Conservation (phyloP, 2,888 invertebrate species). For the Cistogaster globosa region DNA sequence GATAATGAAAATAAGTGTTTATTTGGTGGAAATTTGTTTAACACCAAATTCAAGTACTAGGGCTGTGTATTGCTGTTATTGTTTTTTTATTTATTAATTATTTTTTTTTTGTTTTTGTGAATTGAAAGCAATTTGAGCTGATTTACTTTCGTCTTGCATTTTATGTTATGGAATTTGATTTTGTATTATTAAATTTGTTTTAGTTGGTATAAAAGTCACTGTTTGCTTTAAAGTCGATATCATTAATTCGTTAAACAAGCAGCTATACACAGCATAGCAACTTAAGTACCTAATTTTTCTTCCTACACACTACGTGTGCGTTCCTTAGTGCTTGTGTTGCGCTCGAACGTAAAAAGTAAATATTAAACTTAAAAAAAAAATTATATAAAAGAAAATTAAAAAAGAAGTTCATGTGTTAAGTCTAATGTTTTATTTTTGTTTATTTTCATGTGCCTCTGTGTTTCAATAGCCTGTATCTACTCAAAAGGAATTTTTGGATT, state of each 20-base stretch:
- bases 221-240: constrained; percentile 79
- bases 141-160: constrained; percentile 57
- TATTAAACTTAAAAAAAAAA: constrained; percentile 14
- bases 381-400: neutral
- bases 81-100: no score
- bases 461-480: constrained; percentile 37
- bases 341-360: constrained; percentile 62
- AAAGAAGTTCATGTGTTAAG: constrained; percentile 73
- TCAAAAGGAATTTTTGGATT: constrained; percentile 61
- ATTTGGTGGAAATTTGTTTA: constrained; percentile 41
- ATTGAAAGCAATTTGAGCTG: constrained; percentile 49
- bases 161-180: constrained; percentile 43
- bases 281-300: constrained; percentile 48
- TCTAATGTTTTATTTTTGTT: constrained; percentile 73
- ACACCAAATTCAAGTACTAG: constrained; percentile 11
- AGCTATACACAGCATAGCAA: constrained; percentile 76
- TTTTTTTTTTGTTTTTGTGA: neutral
- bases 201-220: constrained; percentile 81
- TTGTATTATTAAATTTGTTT: constrained; percentile 18
- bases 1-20: constrained; percentile 33
- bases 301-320: constrained; percentile 71
- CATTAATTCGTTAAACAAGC: constrained; percentile 83
- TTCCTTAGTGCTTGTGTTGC: constrained; percentile 72
- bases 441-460: constrained; percentile 56
- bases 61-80: constrained; percentile 21